These are phyloP conservation scores for Syrista parreyssii DNA, from an alignment of 2,888 invertebrate genomes.

Conservation along the genomic window DNA sequence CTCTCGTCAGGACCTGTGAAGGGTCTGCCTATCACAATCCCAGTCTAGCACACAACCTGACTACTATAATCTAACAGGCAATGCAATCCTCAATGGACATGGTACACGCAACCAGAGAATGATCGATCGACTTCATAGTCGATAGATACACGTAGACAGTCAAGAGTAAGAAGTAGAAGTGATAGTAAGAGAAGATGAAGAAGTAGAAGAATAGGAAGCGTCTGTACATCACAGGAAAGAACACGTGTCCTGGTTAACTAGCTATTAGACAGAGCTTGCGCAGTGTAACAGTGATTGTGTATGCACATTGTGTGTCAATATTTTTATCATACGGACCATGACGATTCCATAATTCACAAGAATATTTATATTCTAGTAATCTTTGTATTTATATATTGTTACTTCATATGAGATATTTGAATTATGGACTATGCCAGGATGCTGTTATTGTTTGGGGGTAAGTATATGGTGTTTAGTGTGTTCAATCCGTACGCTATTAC, in stretches of 20 bases:
- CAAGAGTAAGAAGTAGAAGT: neutral
- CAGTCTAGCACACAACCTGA: neutral
- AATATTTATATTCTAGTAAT: neutral
- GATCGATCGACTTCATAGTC: neutral
- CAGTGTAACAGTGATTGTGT: neutral
- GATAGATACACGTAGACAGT: neutral
- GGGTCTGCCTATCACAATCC: slow-evolving; percentile 44
- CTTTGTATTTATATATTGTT: neutral
- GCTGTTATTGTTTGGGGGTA: slow-evolving; percentile 5
- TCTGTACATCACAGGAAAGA: neutral
- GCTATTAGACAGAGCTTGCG: neutral
- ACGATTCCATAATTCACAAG: neutral
- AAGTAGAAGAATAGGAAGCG: neutral
- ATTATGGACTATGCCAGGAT: neutral
- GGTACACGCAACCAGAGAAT: neutral
- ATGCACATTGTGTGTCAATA: neutral
- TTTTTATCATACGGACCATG: neutral
- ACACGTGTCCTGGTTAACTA: neutral
- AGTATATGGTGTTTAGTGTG: slow-evolving; percentile 15
- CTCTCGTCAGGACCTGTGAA: slow-evolving; percentile 75
- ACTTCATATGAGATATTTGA: neutral
- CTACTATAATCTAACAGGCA: neutral
- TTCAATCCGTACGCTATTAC: slow-evolving; percentile 65
- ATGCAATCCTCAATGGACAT: neutral
- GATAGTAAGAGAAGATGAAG: neutral